Evolutionary conservation across 92 coral and sea anemone species (phyloP), one percentile per base, ranked within the genome.

Genomic region (Zoanthus gigantus): DNA sequence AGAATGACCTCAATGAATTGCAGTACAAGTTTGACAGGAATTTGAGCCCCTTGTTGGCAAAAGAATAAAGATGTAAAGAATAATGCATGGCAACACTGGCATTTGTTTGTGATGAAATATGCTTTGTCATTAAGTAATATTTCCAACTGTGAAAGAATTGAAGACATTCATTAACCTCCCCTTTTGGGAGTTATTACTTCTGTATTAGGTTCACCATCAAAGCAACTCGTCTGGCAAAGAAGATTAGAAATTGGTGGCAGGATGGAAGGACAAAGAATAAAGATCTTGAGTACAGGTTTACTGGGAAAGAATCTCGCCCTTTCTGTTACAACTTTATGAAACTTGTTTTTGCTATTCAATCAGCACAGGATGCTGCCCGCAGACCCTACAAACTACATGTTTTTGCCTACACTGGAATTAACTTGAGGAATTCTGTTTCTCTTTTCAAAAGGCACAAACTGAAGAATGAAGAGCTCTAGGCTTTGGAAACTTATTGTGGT

Each of bases 361-460:
- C 78, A 31, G 78, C 44, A 5, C 12, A 74, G n/a, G 78, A 74
- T 45, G 56, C 42, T 18, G 23, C 45, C 72, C 5, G 23, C 46
- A 68, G 66, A 13, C 65, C 87, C 18, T 61, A 88, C 71, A 66
- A 77, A 67, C 31, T 88, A 11, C 92, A 91, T 76, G 89, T 81
- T 11, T 84, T 91, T 91, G 91, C 93, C 7, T 88, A 2, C 88
- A 87, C 79, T 86, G 90, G 79, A 50, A 69, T 91, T 29, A 88
- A 88, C 52, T 57, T 91, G 16, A 69, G 89, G 68, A 84, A 91
- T 88, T 45, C 82, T 72, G 86, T 88, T 52, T 91, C 91, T 46
- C 87, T 91, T 60, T 90, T 88, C 81, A 88, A 86, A 77, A 92
- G 90, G 82, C 67, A 82, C 78, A 29, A 84, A 29, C 15, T 79